These are phyloP conservation scores for Daphoenositta chrysoptera DNA, from an alignment of 2,113 vertebrate species.

Conservation along the genomic window DNA sequence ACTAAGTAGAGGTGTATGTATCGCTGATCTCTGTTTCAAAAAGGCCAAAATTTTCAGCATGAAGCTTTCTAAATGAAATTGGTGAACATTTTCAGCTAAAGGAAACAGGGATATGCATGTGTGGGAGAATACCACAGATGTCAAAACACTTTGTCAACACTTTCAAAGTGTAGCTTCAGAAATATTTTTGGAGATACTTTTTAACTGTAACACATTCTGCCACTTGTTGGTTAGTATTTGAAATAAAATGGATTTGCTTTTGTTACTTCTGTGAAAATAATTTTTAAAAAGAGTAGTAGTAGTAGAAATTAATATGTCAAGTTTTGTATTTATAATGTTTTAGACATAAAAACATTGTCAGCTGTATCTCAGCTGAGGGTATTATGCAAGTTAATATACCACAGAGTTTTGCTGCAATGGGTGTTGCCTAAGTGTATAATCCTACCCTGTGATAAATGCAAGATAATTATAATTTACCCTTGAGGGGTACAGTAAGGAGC, in stretches of 20 bases:
- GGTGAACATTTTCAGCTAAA: not conserved
- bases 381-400: not conserved
- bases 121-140: not conserved
- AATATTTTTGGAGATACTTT: not conserved
- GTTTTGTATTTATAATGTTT: not conserved
- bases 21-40: not conserved
- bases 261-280: not conserved
- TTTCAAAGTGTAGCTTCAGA: not conserved
- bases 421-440: not conserved
- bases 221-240: not conserved
- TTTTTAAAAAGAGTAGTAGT: not conserved
- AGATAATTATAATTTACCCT: not conserved
- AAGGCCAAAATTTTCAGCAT: not conserved
- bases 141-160: not conserved
- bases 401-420: not conserved
- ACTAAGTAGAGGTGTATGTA: not conserved
- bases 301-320: not conserved
- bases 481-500: not conserved
- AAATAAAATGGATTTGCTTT: not conserved
- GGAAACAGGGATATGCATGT: not conserved
- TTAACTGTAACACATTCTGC: not conserved
- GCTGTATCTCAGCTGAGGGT: not conserved
- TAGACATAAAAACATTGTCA: not conserved
- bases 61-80: not conserved
- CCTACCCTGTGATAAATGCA: not conserved